Percentiles rank a stretch among this genome's conserved stretches.
Conservation (phyloP, 2,113 vertebrate species). For the Octodon degus region DNA sequence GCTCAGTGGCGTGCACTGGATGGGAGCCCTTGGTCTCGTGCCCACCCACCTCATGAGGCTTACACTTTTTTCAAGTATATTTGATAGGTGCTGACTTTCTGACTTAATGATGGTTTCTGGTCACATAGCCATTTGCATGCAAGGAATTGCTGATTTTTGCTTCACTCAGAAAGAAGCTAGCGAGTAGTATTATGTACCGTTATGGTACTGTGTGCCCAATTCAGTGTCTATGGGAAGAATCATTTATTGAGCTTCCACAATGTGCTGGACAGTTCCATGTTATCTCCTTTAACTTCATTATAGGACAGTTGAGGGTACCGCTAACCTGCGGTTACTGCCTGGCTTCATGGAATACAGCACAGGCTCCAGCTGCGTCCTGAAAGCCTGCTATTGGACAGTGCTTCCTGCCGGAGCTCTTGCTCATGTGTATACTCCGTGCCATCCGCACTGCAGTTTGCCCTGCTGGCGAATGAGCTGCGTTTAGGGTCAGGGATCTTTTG, state of each 20-base stretch:
- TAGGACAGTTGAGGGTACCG: neutral
- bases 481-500: neutral
- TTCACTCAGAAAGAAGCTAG: slow-evolving; percentile 12
- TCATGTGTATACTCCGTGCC: neutral
- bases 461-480: neutral
- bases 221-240: neutral
- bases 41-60: neutral
- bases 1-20: neutral
- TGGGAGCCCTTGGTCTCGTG: neutral
- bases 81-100: neutral
- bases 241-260: slow-evolving; percentile 29
- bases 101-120: neutral
- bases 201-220: neutral
- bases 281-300: neutral
- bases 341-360: neutral
- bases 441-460: neutral
- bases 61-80: neutral
- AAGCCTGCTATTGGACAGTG: neutral
- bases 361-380: neutral
- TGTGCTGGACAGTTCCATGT: neutral
- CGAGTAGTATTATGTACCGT: neutral
- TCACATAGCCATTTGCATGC: neutral
- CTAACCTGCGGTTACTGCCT: neutral
- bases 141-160: neutral
- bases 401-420: neutral